Conservation (phyloP, 53 echinoderm and acorn worm genomes). For the Glandiceps talaboti region DNA sequence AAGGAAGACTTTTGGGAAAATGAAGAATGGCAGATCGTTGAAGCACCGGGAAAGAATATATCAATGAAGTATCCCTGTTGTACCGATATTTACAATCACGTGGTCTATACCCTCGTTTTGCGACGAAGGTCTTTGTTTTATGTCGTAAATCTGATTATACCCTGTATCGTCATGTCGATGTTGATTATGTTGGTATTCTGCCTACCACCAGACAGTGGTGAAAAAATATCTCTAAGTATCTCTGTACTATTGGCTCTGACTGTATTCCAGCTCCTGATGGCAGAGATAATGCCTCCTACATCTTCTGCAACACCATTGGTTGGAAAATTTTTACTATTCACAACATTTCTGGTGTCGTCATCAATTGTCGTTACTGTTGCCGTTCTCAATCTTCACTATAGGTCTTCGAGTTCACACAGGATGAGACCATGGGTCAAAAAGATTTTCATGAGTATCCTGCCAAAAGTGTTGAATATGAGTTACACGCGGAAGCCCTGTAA, state of each 20-base stretch:
- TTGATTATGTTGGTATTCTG: neutral
- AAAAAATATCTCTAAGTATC: neutral
- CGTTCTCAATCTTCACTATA: neutral
- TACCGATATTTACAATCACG: neutral
- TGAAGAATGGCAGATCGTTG: neutral
- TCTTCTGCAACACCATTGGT: neutral
- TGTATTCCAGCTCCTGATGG: neutral
- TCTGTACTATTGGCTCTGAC: neutral
- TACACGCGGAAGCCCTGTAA: neutral
- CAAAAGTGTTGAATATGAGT: neutral
- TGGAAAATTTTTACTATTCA: neutral
- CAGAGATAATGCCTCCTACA: neutral
- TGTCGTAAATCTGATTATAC: neutral
- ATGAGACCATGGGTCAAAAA: neutral
- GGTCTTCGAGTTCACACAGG: neutral
- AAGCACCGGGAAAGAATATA: neutral
- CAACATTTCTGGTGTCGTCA: neutral
- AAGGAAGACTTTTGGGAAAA: neutral
- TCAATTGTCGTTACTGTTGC: neutral
- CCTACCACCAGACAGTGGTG: neutral
- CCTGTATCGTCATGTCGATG: neutral
- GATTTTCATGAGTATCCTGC: neutral
- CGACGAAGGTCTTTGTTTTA: neutral
- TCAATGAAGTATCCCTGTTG: neutral
- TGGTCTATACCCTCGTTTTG: neutral